Conservation (phyloP, 2,113 vertebrate genomes). For the Cyphomyrus plagiostoma region DNA sequence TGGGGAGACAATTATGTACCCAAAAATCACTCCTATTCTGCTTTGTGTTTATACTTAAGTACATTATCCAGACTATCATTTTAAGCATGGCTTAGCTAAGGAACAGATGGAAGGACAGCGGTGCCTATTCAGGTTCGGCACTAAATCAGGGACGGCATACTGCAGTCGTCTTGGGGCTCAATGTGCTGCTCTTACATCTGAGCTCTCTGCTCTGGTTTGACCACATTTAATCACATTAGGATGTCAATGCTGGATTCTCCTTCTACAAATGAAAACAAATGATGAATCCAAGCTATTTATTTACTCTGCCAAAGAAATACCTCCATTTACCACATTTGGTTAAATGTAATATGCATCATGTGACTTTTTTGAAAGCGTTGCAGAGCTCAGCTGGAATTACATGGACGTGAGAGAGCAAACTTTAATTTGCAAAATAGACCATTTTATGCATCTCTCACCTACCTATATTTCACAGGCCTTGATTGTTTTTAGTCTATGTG, state of each 20-base stretch:
- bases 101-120: not conserved
- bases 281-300: not conserved
- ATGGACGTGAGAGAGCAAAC: not conserved
- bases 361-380: not conserved
- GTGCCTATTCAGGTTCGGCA: not conserved
- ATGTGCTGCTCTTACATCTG: not conserved
- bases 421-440: not conserved
- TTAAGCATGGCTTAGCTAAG: not conserved
- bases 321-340: not conserved
- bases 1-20: not conserved
- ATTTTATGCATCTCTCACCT: not conserved
- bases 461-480: not conserved
- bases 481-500: not conserved
- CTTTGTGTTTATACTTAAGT: not conserved
- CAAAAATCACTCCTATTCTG: not conserved
- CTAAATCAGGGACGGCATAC: not conserved
- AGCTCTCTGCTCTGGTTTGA: not conserved
- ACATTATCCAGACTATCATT: not conserved
- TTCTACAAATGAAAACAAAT: not conserved
- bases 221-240: not conserved
- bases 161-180: not conserved
- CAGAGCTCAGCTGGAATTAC: not conserved
- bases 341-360: not conserved
- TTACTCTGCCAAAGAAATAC: not conserved
- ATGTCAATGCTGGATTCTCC: not conserved